Conservation (phyloP, 1,140 invertebrate genomes). For the Tenebrio molitor region DNA sequence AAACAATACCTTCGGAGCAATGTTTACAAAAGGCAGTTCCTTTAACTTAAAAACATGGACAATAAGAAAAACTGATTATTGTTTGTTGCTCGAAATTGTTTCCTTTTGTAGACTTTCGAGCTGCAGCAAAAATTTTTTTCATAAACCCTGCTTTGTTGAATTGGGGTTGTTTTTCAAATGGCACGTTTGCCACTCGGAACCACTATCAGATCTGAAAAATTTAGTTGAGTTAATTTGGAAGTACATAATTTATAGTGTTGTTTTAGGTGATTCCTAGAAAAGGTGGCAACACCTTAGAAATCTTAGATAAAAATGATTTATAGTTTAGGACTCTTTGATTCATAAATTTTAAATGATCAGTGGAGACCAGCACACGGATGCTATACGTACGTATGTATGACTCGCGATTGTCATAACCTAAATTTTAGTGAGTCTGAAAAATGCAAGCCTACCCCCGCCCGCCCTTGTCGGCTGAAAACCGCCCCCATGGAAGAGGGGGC, state of each 20-base stretch:
- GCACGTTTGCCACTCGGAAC: too few species aligned
- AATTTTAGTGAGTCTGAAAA: conserved; percentile 15
- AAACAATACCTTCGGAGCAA: conserved; percentile 55
- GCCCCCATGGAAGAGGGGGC: conserved; percentile 55
- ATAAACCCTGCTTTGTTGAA: not conserved
- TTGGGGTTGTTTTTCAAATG: not conserved
- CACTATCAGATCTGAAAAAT: too few species aligned
- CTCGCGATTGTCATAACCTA: not conserved
- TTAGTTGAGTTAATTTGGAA: too few species aligned
- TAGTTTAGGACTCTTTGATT: too few species aligned
- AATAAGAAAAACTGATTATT: conserved; percentile 9
- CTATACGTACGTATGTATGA: too few species aligned
- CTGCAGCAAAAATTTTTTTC: not conserved
- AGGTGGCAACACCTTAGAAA: too few species aligned
- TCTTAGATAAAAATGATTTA: too few species aligned
- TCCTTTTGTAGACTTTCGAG: too few species aligned
- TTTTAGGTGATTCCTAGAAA: too few species aligned
- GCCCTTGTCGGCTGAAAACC: conserved; percentile 22
- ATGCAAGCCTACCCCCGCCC: conserved; percentile 3
- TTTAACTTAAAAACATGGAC: conserved; percentile 3
- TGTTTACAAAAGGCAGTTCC: conserved; percentile 55
- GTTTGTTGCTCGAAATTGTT: not conserved
- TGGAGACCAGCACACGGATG: too few species aligned
- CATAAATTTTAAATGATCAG: too few species aligned
- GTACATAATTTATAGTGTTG: too few species aligned